Evolutionary conservation across 2,888 invertebrate species (phyloP), one percentile per base, ranked within the genome.

Genomic region (Scelioninae gen. 1): DNA sequence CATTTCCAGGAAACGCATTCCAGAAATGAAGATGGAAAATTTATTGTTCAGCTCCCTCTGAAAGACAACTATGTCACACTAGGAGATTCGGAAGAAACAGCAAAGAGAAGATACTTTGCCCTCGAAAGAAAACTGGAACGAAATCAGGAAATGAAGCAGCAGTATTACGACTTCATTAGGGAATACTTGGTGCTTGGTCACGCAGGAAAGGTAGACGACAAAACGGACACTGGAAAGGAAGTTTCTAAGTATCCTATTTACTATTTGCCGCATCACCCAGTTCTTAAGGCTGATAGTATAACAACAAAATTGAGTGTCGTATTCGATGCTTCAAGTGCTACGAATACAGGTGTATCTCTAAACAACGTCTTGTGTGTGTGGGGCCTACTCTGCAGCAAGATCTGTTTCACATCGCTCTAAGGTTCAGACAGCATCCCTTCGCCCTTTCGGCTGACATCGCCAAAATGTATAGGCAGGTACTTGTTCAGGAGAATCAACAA

Each of bases 251-350:
- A 55, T 55, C 34, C 34, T 34, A 11, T 34, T 34, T 34, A 55
- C 5, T 34, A 15, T 34, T 3, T 55, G 13, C 55, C 34, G 9
- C 55, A 55, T 34, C 55, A 55, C 47, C 65, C 86, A 0, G 88
- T 90, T 0, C 81, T 79, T n/a, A 85, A 84, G 45, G 84, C 78
- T 10, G 49, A 72, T 0, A 88, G 87, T 51, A 68, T 85, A 0
- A 87, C 88, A 1, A 89, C 88, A 0, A 87, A 88, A 40, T 55
- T 89, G 7, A 75, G 90, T n/a, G 86, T 88, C 0, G 90, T 90
- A 0, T 91, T 88, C 74, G 88, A 90, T 62, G 89, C 85, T 9
- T 89, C 88, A 0, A 83, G 86, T 8, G 84, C 75, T 74, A 84
- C 80, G 10, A 62, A 84, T 11, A 71, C 86, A 4, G 86, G 86